A percentile compares a stretch with the other conserved stretches of the same genome.
phyloP scores from a whole-genome alignment of 2,888 invertebrate species.

The Caenorhabditis parvicauda region DNA sequence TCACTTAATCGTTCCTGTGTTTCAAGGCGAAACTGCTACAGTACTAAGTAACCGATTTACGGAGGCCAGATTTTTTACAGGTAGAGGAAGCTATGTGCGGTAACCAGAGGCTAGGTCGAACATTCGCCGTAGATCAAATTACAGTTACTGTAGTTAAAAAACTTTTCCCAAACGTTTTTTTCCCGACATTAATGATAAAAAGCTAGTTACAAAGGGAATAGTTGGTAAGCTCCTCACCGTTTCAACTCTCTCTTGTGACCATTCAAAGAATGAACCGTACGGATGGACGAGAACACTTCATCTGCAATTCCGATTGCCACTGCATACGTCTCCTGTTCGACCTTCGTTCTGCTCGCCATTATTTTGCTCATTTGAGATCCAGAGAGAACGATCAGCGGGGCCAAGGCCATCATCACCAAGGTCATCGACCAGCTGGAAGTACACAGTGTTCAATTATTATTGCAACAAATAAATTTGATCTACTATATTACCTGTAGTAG shows the following conservation, averaged over 20 bases:
- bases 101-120: too few relatives aligned
- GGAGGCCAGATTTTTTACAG: too few relatives aligned
- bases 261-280: slow-evolving; percentile 62
- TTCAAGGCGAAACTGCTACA: neutral
- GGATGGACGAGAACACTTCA: slow-evolving; percentile 62
- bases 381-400: slow-evolving; percentile 66
- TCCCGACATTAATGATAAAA: too few relatives aligned
- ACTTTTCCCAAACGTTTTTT: neutral
- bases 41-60: too few relatives aligned
- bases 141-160: too few relatives aligned
- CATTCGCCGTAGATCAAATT: too few relatives aligned
- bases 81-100: too few relatives aligned
- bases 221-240: too few relatives aligned
- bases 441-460: neutral
- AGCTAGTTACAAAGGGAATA: too few relatives aligned
- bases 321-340: slow-evolving; percentile 64
- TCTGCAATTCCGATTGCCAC: slow-evolving; percentile 63
- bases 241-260: slow-evolving; percentile 61
- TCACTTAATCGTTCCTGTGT: too few relatives aligned
- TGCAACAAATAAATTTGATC: neutral
- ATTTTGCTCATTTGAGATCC: slow-evolving; percentile 65
- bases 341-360: slow-evolving; percentile 60
- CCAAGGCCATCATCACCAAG: slow-evolving; percentile 68
- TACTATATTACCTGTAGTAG: slow-evolving; percentile 63
- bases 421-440: slow-evolving; percentile 67